Evolutionary conservation across 2,113 vertebrate genomes (phyloP), one percentile per base, ranked within the genome.

Genomic region (Grantiella picta): DNA sequence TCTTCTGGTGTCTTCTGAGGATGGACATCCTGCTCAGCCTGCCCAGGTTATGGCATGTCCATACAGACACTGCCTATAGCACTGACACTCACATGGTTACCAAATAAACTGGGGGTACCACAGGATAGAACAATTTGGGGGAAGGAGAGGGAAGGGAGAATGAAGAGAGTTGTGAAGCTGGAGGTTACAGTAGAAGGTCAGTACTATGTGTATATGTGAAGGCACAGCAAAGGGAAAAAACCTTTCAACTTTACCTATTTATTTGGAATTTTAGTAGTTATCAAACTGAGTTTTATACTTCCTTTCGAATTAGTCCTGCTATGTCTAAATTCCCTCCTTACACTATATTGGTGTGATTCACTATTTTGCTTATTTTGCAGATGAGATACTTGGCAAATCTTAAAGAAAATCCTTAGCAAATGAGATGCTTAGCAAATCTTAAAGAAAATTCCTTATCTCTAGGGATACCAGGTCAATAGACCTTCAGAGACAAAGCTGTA

Each of bases 41-140:
- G 77, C 29, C 76, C 0, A 0, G 33, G 44, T 17, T 80, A 6
- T 21, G 35, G 29, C 21, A 8, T 5, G 15, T 11, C 12, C 4
- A 0, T 8, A 20, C 11, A 71, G 60, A 64, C 27, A 8, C 27
- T 44, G 25, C 15, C 50, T 50, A 49, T 59, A 52, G 35, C 56
- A 31, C 59, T 3, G 6, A 60, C 24, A 16, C 29, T 36, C 12
- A 50, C 40, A 35, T 6, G 23, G 0, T 28, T 50, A 14, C 38
- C 52, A 52, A 60, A 57, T 0, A 7, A 50, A 23, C 13, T 0
- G 10, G 23, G 8, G 2, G 3, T 59, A 35, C 59, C 44, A 31
- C 20, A 9, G 27, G 21, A 52, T 5, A 17, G 13, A 33, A 20
- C 3, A 15, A 25, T 60, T 25, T 78, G 31, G 18, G 23, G 5